Evolutionary conservation across 2,113 vertebrate genomes (phyloP).

Genomic region (Myocastor coypus): DNA sequence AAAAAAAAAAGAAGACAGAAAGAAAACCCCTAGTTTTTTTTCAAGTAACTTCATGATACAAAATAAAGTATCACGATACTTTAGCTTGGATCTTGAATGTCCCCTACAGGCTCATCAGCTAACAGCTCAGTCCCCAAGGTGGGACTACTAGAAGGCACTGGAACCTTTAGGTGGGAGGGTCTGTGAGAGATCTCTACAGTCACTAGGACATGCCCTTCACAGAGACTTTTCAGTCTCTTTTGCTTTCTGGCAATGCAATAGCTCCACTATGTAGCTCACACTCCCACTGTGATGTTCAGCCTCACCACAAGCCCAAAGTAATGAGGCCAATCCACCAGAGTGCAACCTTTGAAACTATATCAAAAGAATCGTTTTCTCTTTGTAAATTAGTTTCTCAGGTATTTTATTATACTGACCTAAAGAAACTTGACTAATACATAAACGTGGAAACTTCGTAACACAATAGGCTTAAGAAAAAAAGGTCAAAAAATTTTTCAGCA

Average conservation of each 20-base stretch:
- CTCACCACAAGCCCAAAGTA: neutral
- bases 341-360: neutral
- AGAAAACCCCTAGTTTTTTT: neutral
- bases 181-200: neutral
- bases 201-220: neutral
- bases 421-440: neutral
- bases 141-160: neutral
- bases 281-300: neutral
- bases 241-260: neutral
- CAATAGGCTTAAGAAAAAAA: constrained; percentile 45
- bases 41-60: neutral
- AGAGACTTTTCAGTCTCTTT: neutral
- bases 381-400: neutral
- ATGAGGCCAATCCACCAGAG: neutral
- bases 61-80: neutral
- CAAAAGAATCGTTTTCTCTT: neutral
- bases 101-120: too few relatives aligned
- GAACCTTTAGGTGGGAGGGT: neutral
- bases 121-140: neutral
- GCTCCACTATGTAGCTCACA: neutral
- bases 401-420: neutral
- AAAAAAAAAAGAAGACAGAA: neutral
- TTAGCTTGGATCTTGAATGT: neutral
- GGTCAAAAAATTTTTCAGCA: constrained; percentile 25
- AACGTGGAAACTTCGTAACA: neutral